phyloP scores from a whole-genome alignment of 2,797 vertebrate genomes.

The Varecia variegata region DNA sequence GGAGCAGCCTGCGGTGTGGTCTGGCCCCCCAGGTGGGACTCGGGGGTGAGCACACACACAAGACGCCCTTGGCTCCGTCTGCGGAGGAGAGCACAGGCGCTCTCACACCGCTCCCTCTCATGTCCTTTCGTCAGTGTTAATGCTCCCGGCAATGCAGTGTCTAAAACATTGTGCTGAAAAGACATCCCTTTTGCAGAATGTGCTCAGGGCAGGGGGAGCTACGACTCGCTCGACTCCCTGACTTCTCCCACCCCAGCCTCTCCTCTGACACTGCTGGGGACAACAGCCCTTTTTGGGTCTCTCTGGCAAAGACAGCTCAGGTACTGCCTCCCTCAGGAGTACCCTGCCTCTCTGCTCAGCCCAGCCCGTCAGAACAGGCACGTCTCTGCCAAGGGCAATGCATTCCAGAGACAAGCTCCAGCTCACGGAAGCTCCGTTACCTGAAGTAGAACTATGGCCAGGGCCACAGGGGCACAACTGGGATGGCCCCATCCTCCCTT shows the following conservation, averaged over 20 bases:
- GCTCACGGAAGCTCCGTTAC: neutral
- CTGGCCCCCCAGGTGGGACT: no score
- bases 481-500: neutral
- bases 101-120: neutral
- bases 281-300: neutral
- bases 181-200: neutral
- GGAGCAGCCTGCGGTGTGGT: no score
- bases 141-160: neutral
- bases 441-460: neutral
- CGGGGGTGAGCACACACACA: neutral
- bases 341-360: neutral
- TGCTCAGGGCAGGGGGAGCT: neutral
- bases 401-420: neutral
- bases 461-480: no score
- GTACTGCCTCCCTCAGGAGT: neutral
- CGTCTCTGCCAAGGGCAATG: neutral
- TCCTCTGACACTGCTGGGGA: neutral
- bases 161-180: neutral
- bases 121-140: neutral
- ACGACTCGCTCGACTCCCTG: neutral
- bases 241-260: neutral
- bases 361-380: neutral
- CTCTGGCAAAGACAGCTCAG: neutral
- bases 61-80: neutral
- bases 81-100: neutral